phyloP scores from a whole-genome alignment of 2,888 invertebrate species.

The Catocala nupta region DNA sequence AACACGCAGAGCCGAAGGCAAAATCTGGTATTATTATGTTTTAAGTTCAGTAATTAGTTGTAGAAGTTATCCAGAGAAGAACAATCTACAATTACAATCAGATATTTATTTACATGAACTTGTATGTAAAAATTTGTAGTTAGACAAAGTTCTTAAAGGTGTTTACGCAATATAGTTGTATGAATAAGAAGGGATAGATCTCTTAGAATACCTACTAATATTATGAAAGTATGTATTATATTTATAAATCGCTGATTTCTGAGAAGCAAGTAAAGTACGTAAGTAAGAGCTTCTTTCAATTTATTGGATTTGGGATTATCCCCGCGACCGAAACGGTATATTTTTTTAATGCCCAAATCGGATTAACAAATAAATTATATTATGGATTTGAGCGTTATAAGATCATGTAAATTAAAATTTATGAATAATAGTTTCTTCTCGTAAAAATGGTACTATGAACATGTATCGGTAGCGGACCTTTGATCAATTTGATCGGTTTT shows the following conservation, averaged over 20 bases:
- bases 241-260: slow-evolving; percentile 21
- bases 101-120: no score
- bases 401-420: slow-evolving; percentile 5
- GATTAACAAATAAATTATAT: slow-evolving; percentile 45
- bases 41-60: background rate
- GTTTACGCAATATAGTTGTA: no score
- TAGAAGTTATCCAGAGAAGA: no score
- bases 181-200: no score
- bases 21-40: background rate
- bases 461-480: background rate
- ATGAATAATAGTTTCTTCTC: slow-evolving; percentile 1
- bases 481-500: background rate
- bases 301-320: slow-evolving; percentile 49
- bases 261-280: slow-evolving; percentile 30
- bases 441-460: slow-evolving; percentile 3
- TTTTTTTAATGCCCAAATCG: slow-evolving; percentile 35
- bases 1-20: no score
- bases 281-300: slow-evolving; percentile 44
- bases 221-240: background rate
- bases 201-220: background rate
- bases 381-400: slow-evolving; percentile 17
- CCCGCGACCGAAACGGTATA: slow-evolving; percentile 30
- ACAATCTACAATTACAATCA: no score
- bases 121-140: no score
- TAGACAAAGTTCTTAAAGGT: no score